phyloP scores from a whole-genome alignment of 2,113 vertebrate species.

The Columbina picui region DNA sequence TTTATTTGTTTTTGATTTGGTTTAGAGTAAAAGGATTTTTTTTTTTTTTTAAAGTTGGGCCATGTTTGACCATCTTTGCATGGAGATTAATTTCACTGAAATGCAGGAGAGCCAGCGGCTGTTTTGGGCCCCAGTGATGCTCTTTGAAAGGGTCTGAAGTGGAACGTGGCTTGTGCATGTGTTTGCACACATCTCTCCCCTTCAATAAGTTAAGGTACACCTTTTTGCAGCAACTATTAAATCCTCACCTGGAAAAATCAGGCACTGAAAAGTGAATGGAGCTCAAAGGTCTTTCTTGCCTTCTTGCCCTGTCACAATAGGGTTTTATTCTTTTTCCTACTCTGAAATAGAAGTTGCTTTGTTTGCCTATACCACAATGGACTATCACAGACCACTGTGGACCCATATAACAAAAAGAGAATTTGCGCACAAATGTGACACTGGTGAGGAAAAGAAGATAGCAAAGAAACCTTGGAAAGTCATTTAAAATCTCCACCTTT shows the following conservation, averaged over 20 bases:
- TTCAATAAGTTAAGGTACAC: background rate
- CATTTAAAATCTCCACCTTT: background rate
- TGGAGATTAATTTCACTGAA: background rate
- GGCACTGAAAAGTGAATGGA: background rate
- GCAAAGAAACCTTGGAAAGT: background rate
- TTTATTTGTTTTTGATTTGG: background rate
- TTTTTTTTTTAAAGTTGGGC: background rate
- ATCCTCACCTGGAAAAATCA: background rate
- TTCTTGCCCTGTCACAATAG: background rate
- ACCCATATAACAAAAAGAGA: background rate
- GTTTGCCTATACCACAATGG: background rate
- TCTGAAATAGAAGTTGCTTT: background rate
- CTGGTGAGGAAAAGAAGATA: background rate
- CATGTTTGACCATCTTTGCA: background rate
- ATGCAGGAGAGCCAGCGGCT: background rate
- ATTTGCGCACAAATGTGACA: background rate
- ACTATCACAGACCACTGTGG: background rate
- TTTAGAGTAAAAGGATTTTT: background rate
- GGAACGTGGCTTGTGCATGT: background rate
- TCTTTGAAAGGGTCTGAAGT: background rate
- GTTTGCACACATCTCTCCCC: background rate
- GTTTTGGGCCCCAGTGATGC: background rate
- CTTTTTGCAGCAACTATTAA: background rate
- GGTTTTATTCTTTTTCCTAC: background rate
- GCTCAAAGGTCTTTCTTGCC: background rate